These are phyloP conservation scores for Odobenus rosmarus DNA, from an alignment of 2,113 vertebrate genomes.

Conservation along the genomic window DNA sequence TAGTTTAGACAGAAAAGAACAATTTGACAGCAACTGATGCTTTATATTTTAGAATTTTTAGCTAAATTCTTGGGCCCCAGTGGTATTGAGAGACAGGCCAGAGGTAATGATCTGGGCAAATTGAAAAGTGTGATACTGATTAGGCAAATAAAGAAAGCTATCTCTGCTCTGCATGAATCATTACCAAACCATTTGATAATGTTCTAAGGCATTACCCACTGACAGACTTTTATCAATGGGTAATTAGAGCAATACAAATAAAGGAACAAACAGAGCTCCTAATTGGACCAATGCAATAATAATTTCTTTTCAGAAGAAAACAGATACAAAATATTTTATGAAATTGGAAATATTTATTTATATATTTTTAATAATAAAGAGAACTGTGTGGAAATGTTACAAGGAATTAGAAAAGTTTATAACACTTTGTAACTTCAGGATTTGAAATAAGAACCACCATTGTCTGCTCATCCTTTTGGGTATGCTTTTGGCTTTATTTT, in stretches of 20 bases:
- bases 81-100: conserved; percentile 73
- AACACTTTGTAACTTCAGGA: neutral
- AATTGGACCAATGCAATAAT: conserved; percentile 63
- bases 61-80: conserved; percentile 60
- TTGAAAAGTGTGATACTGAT: conserved; percentile 75
- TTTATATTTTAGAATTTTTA: conserved; percentile 76
- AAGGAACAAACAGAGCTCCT: conserved; percentile 67
- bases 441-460: neutral
- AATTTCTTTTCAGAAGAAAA: conserved; percentile 41
- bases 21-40: conserved; percentile 53
- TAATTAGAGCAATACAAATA: conserved; percentile 79
- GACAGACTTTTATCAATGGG: conserved; percentile 71
- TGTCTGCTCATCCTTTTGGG: neutral
- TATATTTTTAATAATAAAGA: neutral
- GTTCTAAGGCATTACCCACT: conserved; percentile 62
- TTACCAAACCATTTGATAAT: conserved; percentile 75
- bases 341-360: neutral
- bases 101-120: conserved; percentile 79
- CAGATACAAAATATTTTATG: conserved; percentile 30
- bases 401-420: neutral
- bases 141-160: conserved; percentile 79
- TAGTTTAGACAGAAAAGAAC: conserved; percentile 64
- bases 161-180: conserved; percentile 68
- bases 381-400: conserved; percentile 3
- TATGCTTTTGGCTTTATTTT: neutral